Evolutionary conservation across 2,113 vertebrate species (phyloP).

Genomic region (Pithys albifrons): DNA sequence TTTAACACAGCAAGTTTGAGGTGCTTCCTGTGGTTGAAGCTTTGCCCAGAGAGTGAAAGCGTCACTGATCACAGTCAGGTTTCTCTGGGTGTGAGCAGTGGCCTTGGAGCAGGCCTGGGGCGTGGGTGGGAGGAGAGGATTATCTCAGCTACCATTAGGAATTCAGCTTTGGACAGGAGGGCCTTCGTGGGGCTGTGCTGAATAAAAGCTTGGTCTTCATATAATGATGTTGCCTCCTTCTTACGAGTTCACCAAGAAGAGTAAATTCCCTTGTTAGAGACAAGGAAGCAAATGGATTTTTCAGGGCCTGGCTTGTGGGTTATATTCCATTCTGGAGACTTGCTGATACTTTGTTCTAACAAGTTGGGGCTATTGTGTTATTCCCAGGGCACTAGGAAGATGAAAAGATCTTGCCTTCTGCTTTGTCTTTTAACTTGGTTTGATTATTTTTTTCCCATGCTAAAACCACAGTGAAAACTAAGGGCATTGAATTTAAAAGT

Average conservation of each 20-base stretch:
- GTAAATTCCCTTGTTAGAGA: not conserved
- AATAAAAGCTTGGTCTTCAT: not conserved
- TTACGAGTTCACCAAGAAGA: not conserved
- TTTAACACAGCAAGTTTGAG: not conserved
- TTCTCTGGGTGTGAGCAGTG: not conserved
- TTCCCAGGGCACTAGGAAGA: not conserved
- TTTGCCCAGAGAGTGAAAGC: not conserved
- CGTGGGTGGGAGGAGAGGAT: not conserved
- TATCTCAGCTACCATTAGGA: not conserved
- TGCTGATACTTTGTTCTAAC: not conserved
- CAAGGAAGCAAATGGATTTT: constrained; percentile 10
- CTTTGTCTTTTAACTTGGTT: not conserved
- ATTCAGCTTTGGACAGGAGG: not conserved
- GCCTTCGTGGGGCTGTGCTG: not conserved
- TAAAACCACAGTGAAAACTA: not conserved
- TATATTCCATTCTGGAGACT: not conserved
- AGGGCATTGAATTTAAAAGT: not conserved
- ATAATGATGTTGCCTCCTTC: not conserved
- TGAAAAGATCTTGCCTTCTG: not conserved
- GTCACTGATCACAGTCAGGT: not conserved
- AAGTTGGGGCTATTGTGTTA: not conserved
- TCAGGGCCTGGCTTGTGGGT: not conserved
- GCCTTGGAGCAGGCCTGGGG: not conserved
- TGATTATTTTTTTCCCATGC: not conserved
- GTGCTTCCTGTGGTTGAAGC: not conserved